Conservation (phyloP, 2,113 vertebrate species). For the Stomatorhinus ivindoensis region DNA sequence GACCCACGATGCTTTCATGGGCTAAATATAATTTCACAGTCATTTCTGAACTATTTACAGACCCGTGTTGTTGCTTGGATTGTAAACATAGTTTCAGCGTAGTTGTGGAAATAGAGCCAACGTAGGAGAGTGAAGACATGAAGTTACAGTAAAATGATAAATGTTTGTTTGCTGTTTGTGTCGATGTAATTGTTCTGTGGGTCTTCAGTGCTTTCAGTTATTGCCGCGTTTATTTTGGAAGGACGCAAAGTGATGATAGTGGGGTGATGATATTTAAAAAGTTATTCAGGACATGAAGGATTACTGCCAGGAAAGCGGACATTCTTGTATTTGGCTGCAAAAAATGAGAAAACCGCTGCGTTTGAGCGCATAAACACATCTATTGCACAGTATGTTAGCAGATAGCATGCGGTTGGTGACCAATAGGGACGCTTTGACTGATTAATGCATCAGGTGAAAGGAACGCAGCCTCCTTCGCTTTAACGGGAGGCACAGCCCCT, state of each 20-base stretch:
- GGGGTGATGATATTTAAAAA: not conserved
- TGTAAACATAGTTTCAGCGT: not conserved
- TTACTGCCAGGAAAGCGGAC: slow-evolving; percentile 38
- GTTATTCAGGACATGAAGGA: not conserved
- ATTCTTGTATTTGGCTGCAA: slow-evolving; percentile 53
- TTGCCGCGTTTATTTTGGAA: not conserved
- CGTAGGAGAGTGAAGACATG: not conserved
- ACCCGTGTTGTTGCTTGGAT: not conserved
- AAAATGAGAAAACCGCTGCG: slow-evolving; percentile 27
- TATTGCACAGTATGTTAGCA: slow-evolving; percentile 47
- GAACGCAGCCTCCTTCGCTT: slow-evolving; percentile 63
- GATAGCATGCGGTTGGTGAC: slow-evolving; percentile 62
- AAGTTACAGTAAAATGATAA: not conserved
- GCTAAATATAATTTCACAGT: not conserved
- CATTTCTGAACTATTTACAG: not conserved
- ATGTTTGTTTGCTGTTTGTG: not conserved
- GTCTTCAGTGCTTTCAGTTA: not conserved
- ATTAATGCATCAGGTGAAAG: slow-evolving; percentile 67
- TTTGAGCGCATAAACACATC: slow-evolving; percentile 8
- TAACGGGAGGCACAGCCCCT: slow-evolving; percentile 63
- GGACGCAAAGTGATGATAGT: not conserved
- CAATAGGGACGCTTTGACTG: slow-evolving; percentile 53
- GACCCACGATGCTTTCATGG: not conserved
- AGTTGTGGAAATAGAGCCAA: not conserved
- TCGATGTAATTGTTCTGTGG: not conserved